Evolutionary conservation across 2,797 vertebrate species (phyloP).

Genomic region (Prionace glauca): DNA sequence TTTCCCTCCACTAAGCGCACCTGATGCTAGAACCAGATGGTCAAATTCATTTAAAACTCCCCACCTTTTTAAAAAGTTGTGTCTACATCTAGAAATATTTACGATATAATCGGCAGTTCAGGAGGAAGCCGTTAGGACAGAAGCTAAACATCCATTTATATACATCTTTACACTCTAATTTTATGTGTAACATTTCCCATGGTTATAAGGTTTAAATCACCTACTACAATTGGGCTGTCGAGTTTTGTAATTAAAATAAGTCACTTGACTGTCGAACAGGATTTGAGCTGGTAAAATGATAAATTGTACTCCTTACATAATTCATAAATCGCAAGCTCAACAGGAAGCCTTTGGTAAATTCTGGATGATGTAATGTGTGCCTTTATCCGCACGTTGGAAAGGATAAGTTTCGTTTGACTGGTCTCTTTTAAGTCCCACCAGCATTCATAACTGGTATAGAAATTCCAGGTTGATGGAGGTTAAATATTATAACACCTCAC

Average conservation of each 20-base stretch:
- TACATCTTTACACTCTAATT: no score
- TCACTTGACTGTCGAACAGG: neutral
- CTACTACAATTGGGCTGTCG: neutral
- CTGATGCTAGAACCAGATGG: neutral
- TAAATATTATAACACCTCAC: neutral
- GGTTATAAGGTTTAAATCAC: neutral
- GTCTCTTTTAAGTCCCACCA: neutral
- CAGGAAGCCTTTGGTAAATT: neutral
- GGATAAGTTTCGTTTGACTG: neutral
- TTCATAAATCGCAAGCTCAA: neutral
- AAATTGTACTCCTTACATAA: neutral
- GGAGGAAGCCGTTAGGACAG: neutral
- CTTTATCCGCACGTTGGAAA: neutral
- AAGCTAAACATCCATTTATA: neutral
- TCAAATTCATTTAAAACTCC: neutral
- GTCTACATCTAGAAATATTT: neutral
- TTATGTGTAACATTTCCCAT: neutral
- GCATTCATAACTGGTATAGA: neutral
- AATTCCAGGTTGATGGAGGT: neutral
- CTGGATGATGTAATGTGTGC: neutral
- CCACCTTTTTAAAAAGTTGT: neutral
- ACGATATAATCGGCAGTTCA: neutral
- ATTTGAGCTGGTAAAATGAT: neutral
- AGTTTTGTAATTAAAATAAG: neutral
- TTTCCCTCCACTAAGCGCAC: no score